Percentiles rank a stretch among this genome's conserved stretches.
Conservation (phyloP, 1,140 invertebrate species). For the Phthorimaea operculella region DNA sequence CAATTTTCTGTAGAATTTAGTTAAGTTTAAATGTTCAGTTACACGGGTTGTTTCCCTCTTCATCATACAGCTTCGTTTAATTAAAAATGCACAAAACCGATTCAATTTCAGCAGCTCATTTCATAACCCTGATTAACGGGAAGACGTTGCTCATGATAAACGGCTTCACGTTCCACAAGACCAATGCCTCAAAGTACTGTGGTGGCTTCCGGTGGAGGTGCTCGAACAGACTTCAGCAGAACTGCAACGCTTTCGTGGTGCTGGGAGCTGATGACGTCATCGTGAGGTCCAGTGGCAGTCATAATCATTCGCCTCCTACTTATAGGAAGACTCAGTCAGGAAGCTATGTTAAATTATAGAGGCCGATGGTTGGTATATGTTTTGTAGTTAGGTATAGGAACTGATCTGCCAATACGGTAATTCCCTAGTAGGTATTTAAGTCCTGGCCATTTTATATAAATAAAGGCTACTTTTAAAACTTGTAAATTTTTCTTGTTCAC, state of each 20-base stretch:
- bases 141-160: slow-evolving; percentile 25
- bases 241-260: neutral
- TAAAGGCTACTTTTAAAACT: too few relatives aligned
- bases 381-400: too few relatives aligned
- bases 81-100: too few relatives aligned
- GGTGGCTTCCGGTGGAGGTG: slow-evolving; percentile 27
- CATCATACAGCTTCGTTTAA: too few relatives aligned
- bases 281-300: neutral
- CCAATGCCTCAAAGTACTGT: slow-evolving; percentile 2
- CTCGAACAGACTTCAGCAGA: slow-evolving; percentile 3
- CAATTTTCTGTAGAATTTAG: too few relatives aligned
- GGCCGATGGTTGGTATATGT: too few relatives aligned
- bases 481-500: too few relatives aligned
- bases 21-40: too few relatives aligned
- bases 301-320: neutral
- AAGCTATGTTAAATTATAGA: neutral
- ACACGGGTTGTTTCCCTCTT: too few relatives aligned
- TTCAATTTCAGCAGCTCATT: slow-evolving; percentile 20
- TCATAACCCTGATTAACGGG: slow-evolving; percentile 24
- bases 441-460: too few relatives aligned
- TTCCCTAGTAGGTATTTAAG: too few relatives aligned
- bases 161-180: slow-evolving; percentile 31
- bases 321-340: neutral
- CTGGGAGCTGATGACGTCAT: neutral
- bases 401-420: too few relatives aligned